phyloP scores from a whole-genome alignment of 2,113 vertebrate species.

The Bombycilla garrulus region DNA sequence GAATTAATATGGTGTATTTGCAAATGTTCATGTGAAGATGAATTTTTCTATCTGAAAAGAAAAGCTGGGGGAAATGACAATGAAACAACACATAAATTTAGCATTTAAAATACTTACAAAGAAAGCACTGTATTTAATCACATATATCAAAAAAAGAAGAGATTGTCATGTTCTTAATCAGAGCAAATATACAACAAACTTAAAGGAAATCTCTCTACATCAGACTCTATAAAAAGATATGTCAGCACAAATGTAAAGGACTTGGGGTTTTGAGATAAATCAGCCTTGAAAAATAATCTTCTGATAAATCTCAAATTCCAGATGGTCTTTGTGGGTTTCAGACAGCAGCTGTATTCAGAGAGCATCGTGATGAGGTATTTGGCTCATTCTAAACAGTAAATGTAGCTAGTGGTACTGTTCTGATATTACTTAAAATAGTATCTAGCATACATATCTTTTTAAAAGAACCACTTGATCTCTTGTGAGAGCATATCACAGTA shows the following conservation, averaged over 20 bases:
- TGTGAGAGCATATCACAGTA: neutral
- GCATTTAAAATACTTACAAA: neutral
- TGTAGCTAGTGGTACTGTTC: neutral
- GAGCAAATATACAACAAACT: neutral
- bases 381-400: neutral
- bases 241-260: conserved; percentile 3
- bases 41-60: conserved; percentile 1
- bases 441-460: neutral
- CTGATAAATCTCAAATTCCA: conserved; percentile 4
- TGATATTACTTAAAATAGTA: neutral
- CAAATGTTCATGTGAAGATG: neutral
- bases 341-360: neutral
- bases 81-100: neutral
- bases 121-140: neutral
- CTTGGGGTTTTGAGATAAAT: neutral
- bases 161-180: neutral
- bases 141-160: neutral
- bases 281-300: conserved; percentile 2
- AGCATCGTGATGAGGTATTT: neutral
- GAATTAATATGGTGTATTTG: neutral
- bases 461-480: neutral
- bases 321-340: neutral
- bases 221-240: neutral
- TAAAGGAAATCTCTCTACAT: neutral
- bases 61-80: conserved; percentile 20